These are phyloP conservation scores for Ormyrus labotus DNA, from an alignment of 2,888 invertebrate genomes.

Conservation along the genomic window DNA sequence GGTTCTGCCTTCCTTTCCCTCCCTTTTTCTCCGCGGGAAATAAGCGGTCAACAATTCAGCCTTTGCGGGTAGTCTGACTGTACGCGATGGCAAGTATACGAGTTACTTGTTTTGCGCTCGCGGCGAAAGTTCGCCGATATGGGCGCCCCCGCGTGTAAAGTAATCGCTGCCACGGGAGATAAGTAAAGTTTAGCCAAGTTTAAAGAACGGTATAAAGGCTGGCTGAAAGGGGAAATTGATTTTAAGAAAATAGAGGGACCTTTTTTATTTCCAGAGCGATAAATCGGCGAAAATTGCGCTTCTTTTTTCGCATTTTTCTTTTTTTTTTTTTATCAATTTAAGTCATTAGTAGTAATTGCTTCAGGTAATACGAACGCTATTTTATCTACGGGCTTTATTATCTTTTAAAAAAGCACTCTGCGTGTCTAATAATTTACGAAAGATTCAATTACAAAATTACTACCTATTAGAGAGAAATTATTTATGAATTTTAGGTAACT, in stretches of 20 bases:
- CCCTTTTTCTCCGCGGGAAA: not conserved
- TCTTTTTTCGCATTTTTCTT: not conserved
- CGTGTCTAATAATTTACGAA: too few species aligned
- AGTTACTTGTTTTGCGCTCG: slow-evolving; percentile 19
- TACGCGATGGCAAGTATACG: not conserved
- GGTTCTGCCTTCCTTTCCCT: not conserved
- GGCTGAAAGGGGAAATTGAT: not conserved
- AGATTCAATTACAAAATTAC: too few species aligned
- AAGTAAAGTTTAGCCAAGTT: not conserved
- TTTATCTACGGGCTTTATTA: too few species aligned
- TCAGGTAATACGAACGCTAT: too few species aligned
- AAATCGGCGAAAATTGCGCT: not conserved
- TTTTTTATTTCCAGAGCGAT: not conserved
- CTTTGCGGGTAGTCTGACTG: not conserved
- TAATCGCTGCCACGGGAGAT: not conserved
- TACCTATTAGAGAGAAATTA: too few species aligned
- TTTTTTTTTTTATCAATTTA: too few species aligned
- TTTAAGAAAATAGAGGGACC: not conserved
- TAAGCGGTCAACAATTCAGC: slow-evolving; percentile 27
- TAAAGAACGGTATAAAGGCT: not conserved
- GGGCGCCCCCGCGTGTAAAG: not conserved
- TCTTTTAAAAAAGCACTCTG: too few species aligned
- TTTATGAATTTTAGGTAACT: too few species aligned
- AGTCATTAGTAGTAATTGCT: too few species aligned
- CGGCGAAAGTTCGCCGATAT: not conserved